Evolutionary conservation across 2,888 invertebrate species (phyloP).

Genomic region (Epinotia brunnichana): DNA sequence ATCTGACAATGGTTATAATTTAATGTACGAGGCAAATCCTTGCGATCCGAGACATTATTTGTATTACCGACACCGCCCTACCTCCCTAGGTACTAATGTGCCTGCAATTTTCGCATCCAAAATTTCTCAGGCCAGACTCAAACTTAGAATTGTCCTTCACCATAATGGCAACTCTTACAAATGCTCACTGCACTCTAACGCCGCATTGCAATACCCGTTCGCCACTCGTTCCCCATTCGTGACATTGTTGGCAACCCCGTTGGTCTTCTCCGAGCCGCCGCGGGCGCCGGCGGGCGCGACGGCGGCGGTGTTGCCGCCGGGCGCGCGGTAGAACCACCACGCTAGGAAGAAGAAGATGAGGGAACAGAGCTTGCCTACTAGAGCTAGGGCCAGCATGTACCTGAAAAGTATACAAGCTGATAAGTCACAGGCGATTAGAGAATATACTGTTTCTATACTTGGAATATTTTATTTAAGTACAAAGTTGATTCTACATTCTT

Average conservation of each 20-base stretch:
- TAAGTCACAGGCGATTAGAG: background rate
- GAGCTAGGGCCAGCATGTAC: slow-evolving; percentile 88
- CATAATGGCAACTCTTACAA: slow-evolving; percentile 57
- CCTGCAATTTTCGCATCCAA: background rate
- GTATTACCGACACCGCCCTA: no score
- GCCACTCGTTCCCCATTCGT: slow-evolving; percentile 46
- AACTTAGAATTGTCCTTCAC: slow-evolving; percentile 7
- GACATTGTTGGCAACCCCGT: slow-evolving; percentile 54
- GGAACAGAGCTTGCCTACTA: slow-evolving; percentile 88
- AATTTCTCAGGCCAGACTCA: background rate
- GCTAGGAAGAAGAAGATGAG: slow-evolving; percentile 89
- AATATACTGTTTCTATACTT: no score
- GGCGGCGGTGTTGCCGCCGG: slow-evolving; percentile 74
- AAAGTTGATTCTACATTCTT: no score
- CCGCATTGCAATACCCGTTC: slow-evolving; percentile 77
- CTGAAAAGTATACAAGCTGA: slow-evolving; percentile 65
- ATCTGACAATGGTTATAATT: background rate
- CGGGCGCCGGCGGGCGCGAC: slow-evolving; percentile 69
- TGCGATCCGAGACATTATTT: no score
- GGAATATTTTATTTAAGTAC: no score
- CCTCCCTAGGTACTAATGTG: no score
- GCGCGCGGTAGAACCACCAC: slow-evolving; percentile 90
- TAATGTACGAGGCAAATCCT: no score
- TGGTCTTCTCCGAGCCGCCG: slow-evolving; percentile 64
- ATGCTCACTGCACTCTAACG: slow-evolving; percentile 76